phyloP scores from a whole-genome alignment of 2,888 invertebrate species.

The Lochmaea crataegi region DNA sequence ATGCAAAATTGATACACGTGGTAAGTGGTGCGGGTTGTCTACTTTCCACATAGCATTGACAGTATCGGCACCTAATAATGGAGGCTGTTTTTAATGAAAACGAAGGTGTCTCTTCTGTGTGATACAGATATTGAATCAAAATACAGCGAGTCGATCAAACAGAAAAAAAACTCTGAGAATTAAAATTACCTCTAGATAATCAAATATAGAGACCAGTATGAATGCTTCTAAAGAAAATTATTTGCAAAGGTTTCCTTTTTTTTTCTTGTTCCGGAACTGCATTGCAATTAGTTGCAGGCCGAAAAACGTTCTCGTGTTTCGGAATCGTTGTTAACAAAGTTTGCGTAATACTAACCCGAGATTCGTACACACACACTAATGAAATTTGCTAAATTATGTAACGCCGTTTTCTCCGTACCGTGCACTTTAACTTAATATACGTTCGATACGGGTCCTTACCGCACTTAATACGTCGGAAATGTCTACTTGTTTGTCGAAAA shows the following conservation, averaged over 20 bases:
- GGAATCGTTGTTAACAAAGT: conserved; percentile 7
- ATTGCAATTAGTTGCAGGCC: conserved; percentile 5
- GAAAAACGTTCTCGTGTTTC: not conserved
- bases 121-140: no score
- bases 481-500: not conserved
- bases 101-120: no score
- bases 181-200: not conserved
- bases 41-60: no score
- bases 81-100: no score
- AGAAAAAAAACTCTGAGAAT: not conserved
- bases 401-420: conserved; percentile 1
- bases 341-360: not conserved
- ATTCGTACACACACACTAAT: conserved; percentile 6
- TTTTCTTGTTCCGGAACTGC: not conserved
- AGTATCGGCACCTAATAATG: no score
- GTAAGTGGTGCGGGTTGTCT: no score
- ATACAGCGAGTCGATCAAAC: not conserved
- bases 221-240: conserved; percentile 3
- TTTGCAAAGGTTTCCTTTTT: not conserved
- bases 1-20: no score
- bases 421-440: conserved; percentile 9
- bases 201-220: not conserved
- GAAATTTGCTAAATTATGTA: conserved; percentile 8
- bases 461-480: not conserved
- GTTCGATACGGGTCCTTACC: conserved; percentile 6